A percentile compares a stretch with the other conserved stretches of the same genome.
phyloP scores from a whole-genome alignment of 2,113 vertebrate genomes.

The Brachypteracias leptosomus region DNA sequence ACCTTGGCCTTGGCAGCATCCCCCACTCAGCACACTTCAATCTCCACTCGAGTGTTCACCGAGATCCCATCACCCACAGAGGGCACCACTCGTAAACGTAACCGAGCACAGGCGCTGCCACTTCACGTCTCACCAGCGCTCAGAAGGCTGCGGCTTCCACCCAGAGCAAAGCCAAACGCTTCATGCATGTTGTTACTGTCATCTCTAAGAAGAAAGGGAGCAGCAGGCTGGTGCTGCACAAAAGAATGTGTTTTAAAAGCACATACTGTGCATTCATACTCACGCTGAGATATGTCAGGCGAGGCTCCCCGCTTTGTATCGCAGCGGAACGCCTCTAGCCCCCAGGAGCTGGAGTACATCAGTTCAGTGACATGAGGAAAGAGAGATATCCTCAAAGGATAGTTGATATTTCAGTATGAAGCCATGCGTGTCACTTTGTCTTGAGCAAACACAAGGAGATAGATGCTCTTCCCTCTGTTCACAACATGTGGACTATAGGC shows the following conservation, averaged over 20 bases:
- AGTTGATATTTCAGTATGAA: not conserved
- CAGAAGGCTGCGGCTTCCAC: not conserved
- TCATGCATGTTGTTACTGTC: not conserved
- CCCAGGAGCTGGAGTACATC: not conserved
- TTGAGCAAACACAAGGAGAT: not conserved
- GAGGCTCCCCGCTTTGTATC: not conserved
- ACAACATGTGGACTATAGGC: not conserved
- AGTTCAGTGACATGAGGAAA: not conserved
- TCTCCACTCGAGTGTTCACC: not conserved
- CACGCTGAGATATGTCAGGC: not conserved
- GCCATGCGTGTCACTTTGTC: not conserved
- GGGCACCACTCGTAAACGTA: not conserved
- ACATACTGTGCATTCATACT: accelerated
- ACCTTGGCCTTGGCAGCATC: accelerated
- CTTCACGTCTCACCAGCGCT: not conserved
- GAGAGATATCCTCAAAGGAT: not conserved
- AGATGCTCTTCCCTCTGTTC: not conserved
- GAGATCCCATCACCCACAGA: not conserved
- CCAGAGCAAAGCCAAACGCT: not conserved
- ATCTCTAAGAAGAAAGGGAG: not conserved
- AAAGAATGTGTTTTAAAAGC: not conserved
- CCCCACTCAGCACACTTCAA: accelerated
- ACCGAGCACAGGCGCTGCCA: not conserved
- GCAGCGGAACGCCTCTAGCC: not conserved
- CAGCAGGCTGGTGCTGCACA: not conserved